Evolutionary conservation across 2,113 vertebrate species (phyloP).

Genomic region (Callipepla squamata): DNA sequence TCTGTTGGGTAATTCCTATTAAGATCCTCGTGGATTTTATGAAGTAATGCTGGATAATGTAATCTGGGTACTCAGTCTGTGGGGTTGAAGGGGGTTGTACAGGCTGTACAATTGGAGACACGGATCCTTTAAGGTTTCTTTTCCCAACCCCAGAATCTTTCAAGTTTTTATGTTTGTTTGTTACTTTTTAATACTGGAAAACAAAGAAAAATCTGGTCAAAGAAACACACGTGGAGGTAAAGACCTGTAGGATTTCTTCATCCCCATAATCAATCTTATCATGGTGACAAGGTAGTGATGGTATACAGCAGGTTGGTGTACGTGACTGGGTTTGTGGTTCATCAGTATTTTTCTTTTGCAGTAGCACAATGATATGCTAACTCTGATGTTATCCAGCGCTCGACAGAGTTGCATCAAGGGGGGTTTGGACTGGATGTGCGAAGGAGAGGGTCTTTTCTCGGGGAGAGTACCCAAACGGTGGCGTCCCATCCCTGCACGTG

Average conservation of each 20-base stretch:
- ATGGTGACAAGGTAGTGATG: neutral
- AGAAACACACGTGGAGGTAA: neutral
- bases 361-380: neutral
- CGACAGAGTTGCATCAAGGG: neutral
- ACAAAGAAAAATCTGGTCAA: neutral
- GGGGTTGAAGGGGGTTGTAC: no score
- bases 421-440: neutral
- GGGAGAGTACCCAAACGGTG: neutral
- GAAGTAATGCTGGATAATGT: neutral
- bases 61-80: neutral
- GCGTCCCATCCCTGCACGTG: neutral
- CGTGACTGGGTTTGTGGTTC: neutral
- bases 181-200: neutral
- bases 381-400: neutral
- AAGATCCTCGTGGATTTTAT: neutral
- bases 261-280: neutral
- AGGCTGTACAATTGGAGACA: neutral
- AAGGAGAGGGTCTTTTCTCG: neutral
- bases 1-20: neutral
- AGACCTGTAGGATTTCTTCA: neutral
- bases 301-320: neutral
- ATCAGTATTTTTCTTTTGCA: neutral
- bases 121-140: neutral
- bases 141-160: neutral
- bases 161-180: no score